Evolutionary conservation across 1,140 invertebrate genomes (phyloP).

Genomic region (Pissodes strobi): DNA sequence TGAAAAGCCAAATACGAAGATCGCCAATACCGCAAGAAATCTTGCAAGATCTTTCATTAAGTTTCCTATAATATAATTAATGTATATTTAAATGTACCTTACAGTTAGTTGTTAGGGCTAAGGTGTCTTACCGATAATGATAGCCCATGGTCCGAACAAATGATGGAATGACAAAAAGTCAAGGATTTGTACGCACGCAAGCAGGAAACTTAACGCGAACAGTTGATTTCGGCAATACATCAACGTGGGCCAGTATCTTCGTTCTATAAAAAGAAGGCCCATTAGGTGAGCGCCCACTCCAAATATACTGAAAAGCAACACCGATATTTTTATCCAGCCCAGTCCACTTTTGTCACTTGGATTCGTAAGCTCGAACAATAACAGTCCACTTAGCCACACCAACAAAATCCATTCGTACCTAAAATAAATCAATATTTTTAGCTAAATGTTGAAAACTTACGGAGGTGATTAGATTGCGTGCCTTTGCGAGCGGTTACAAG

Average conservation of each 20-base stretch:
- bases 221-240: conserved; percentile 95
- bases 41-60: conserved; percentile 90
- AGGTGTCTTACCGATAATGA: conserved; percentile 80
- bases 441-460: too few species aligned
- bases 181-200: conserved; percentile 95
- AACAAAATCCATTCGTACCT: conserved; percentile 92
- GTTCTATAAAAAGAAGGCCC: conserved; percentile 67
- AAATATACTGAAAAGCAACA: conserved; percentile 89
- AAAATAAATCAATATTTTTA: too few species aligned
- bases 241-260: conserved; percentile 76
- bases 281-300: conserved; percentile 89
- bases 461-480: too few species aligned
- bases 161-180: conserved; percentile 98
- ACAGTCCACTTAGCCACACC: conserved; percentile 92
- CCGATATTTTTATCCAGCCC: conserved; percentile 90
- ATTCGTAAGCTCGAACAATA: conserved; percentile 95
- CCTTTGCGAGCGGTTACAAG: too few species aligned
- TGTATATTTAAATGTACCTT: background rate
- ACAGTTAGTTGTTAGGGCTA: too few species aligned
- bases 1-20: conserved; percentile 98
- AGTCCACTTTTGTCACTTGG: conserved; percentile 93
- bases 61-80: conserved; percentile 57
- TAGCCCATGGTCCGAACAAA: conserved; percentile 97
- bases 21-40: conserved; percentile 94
- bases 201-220: conserved; percentile 89